These are phyloP conservation scores for Pandemis cinnamomeana DNA, from an alignment of 2,888 invertebrate species.

Conservation along the genomic window DNA sequence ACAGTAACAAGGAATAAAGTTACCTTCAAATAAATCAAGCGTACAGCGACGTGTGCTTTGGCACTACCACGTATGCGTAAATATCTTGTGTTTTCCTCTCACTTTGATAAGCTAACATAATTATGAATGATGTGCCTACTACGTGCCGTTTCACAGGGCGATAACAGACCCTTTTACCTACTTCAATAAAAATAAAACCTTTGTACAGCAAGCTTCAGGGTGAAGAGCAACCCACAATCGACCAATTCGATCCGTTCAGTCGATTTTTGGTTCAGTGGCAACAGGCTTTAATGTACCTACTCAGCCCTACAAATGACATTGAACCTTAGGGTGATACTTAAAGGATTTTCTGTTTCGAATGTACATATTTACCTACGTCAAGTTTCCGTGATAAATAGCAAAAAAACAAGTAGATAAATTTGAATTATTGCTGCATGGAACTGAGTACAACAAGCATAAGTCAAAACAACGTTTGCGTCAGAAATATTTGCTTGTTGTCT, in stretches of 20 bases:
- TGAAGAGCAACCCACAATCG: too few species aligned
- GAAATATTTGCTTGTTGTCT: constrained; percentile 7
- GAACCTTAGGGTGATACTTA: too few species aligned
- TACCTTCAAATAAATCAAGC: too few species aligned
- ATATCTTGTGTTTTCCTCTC: not conserved
- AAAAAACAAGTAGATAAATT: constrained; percentile 9
- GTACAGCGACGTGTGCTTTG: not conserved
- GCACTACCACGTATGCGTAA: not conserved
- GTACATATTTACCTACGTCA: not conserved
- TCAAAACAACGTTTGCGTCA: not conserved
- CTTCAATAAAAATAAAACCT: constrained; percentile 2
- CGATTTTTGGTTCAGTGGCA: too few species aligned
- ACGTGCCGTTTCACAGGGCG: not conserved
- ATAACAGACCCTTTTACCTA: not conserved
- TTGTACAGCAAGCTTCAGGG: not conserved
- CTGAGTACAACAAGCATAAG: constrained; percentile 3
- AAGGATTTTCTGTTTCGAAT: not conserved
- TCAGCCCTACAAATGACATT: too few species aligned
- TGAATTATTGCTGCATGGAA: constrained; percentile 1
- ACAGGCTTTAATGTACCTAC: too few species aligned
- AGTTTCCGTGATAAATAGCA: constrained; percentile 4
- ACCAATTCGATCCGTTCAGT: too few species aligned
- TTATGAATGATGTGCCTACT: not conserved
- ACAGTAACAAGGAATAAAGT: too few species aligned
- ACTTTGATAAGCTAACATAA: not conserved